Evolutionary conservation across 1,140 invertebrate genomes (phyloP), one percentile per base, ranked within the genome.

Genomic region (Neoseiulus cucumeris): DNA sequence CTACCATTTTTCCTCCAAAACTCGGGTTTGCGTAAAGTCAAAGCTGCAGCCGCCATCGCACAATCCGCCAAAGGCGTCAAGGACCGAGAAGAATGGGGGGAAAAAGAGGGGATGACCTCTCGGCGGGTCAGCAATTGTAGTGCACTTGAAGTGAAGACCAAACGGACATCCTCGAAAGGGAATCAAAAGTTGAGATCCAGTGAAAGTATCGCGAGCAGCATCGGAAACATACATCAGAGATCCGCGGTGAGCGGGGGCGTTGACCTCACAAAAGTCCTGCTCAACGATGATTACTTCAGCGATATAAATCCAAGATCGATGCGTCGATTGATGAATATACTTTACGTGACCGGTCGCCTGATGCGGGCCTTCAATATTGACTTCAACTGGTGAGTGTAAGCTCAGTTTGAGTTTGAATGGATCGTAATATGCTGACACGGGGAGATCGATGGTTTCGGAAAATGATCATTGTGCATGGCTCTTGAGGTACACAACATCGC

Each of bases 291-390:
- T 76, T 94, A 94, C 77, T 94, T 95, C 72, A 91, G 87, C 71
- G 95, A 98, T 76, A 90, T 98, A 30, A 98, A 96, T 80, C 94
- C 93, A 0, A 79, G 91, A 44, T 95, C 89, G 71, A 93, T 98
- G 90, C 80, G 91, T 65, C 80, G 93, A 64, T 80, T 98, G 7
- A 92, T 98, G 87, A 98, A 98, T 76, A 93, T 97, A 68, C 85
- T 98, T 45, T 94, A 95, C 72, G 85, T 97, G 20, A 95, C 91
- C 67, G 91, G 92, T 65, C 85, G 94, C 45, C 80, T 98, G 67
- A 77, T 98, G 68, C 91, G 97, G 81, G 90, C 94, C 71, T 97
- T 97, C 80, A 91, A 95, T 77, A 91, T 98, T 68, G 94, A 98
- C 74, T 98, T 98, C 76, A 95, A 92, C 76, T 98, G 94, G 94